Evolutionary conservation across 2,113 vertebrate species (phyloP).

Genomic region (Osmerus eperlanus): DNA sequence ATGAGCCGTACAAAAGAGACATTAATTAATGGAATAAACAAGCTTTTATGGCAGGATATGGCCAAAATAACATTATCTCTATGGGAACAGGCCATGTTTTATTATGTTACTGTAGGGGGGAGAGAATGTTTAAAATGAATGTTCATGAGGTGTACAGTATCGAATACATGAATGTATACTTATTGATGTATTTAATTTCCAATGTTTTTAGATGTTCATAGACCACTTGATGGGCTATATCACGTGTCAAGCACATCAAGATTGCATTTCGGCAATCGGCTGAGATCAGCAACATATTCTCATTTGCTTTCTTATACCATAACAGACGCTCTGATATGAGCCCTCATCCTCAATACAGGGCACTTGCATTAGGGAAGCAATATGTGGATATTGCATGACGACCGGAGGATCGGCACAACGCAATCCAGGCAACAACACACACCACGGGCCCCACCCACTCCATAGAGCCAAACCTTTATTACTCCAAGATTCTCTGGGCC

Average conservation of each 20-base stretch:
- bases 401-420: not conserved
- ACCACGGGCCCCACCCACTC: not conserved
- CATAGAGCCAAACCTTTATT: not conserved
- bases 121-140: not conserved
- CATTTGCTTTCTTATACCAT: not conserved
- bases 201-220: too few species aligned
- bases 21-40: constrained; percentile 62
- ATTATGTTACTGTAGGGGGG: constrained; percentile 8
- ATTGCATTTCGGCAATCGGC: too few species aligned
- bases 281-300: too few species aligned
- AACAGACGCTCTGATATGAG: not conserved
- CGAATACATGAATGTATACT: not conserved
- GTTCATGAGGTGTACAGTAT: not conserved
- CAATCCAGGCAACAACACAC: not conserved
- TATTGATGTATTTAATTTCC: not conserved
- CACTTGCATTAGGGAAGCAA: not conserved
- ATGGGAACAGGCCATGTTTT: constrained; percentile 30
- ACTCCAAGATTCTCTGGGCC: not conserved
- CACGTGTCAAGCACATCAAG: too few species aligned
- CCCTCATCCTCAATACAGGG: not conserved
- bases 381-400: not conserved
- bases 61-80: constrained; percentile 53
- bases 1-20: constrained; percentile 37
- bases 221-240: too few species aligned
- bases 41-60: constrained; percentile 43